Conservation (phyloP, 1,140 invertebrate genomes). For the Papilio polytes region DNA sequence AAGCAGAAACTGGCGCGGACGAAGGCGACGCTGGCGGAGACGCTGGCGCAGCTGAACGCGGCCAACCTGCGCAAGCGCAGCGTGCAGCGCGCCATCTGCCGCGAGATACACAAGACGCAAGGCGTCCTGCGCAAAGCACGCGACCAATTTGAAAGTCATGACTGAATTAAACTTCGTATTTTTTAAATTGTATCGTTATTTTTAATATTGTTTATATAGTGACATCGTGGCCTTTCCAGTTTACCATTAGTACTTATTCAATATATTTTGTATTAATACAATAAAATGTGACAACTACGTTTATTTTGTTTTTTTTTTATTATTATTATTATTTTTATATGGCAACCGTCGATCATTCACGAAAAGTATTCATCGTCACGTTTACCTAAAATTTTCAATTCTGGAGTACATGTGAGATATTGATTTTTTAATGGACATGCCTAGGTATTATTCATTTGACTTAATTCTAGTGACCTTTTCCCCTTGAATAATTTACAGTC, state of each 20-base stretch:
- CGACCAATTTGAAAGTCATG: conserved; percentile 68
- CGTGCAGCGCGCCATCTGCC: conserved; percentile 86
- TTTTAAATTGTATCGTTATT: conserved; percentile 39
- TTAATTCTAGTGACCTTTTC: no score
- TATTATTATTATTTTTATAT: no score
- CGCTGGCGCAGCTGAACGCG: conserved; percentile 83
- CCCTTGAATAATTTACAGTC: no score
- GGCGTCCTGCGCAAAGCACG: conserved; percentile 85
- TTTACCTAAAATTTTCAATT: no score
- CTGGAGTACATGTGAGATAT: neutral
- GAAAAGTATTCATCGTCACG: neutral
- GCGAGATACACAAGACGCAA: conserved; percentile 87
- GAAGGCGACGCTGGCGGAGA: conserved; percentile 85
- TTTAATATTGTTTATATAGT: conserved; percentile 17
- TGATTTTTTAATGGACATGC: neutral
- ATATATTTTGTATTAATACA: conserved; percentile 36
- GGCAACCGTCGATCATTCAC: neutral
- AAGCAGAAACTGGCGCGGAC: conserved; percentile 84
- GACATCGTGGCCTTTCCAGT: conserved; percentile 32
- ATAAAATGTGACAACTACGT: conserved; percentile 2
- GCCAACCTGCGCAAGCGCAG: conserved; percentile 85
- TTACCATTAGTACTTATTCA: conserved; percentile 36
- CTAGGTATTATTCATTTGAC: no score
- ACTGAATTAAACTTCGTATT: conserved; percentile 43
- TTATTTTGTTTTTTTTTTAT: conserved; percentile 8